A percentile compares a stretch with the other conserved stretches of the same genome.
Conservation (phyloP, 1,140 invertebrate genomes). For the Macrobrachium rosenbergii region DNA sequence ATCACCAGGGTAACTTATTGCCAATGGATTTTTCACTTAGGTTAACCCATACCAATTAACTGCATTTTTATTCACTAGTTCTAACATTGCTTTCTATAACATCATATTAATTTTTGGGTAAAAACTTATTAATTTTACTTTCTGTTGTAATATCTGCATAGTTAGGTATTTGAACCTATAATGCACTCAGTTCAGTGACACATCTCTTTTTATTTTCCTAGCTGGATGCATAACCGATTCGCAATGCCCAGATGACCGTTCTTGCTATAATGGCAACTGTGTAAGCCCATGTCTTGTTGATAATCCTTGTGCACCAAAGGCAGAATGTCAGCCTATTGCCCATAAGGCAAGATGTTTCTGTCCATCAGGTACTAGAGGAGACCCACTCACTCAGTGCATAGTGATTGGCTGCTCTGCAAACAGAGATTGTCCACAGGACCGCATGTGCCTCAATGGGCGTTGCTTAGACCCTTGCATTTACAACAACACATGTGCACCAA, state of each 20-base stretch:
- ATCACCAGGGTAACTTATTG: no score
- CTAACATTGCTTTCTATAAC: background rate
- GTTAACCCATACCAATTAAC: no score
- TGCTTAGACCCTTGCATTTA: conserved; percentile 67
- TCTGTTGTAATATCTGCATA: conserved; percentile 2
- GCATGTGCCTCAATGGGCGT: conserved; percentile 68
- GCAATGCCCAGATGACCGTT: conserved; percentile 81
- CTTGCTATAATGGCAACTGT: conserved; percentile 86
- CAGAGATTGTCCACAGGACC: conserved; percentile 67
- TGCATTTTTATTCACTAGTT: background rate
- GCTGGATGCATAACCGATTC: conserved; percentile 84
- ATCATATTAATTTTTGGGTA: background rate
- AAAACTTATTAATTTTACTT: background rate
- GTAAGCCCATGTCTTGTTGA: conserved; percentile 84
- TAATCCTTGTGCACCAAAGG: conserved; percentile 84
- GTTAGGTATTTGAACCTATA: background rate
- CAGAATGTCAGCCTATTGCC: conserved; percentile 79
- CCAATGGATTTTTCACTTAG: no score
- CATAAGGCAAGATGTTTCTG: conserved; percentile 68
- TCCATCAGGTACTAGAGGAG: conserved; percentile 67
- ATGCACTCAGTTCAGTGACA: background rate
- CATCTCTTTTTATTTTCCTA: conserved; percentile 59
- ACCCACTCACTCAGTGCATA: conserved; percentile 67
- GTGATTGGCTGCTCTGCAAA: conserved; percentile 67
- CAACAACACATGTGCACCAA: conserved; percentile 69